These are phyloP conservation scores for Ceratotherium simum DNA, from an alignment of 2,113 vertebrate genomes.

Conservation along the genomic window DNA sequence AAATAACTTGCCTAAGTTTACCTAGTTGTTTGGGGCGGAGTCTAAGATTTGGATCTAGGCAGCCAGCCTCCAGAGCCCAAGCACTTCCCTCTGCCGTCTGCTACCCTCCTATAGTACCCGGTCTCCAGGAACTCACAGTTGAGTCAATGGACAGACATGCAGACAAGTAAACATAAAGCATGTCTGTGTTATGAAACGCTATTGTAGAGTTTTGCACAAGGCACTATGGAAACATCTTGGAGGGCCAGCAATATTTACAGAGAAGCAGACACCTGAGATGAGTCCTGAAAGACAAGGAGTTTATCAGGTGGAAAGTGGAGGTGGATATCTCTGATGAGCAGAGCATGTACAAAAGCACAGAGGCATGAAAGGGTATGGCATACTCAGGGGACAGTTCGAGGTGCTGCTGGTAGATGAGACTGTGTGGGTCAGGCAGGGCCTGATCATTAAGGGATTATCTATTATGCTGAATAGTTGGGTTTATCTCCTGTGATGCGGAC, in stretches of 20 bases:
- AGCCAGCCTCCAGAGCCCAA: too few relatives aligned
- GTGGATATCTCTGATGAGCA: not conserved
- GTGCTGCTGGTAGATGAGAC: not conserved
- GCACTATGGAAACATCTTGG: not conserved
- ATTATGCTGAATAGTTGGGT: not conserved
- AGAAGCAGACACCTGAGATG: not conserved
- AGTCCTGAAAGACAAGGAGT: not conserved
- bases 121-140: not conserved
- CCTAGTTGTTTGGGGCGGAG: not conserved
- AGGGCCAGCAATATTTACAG: not conserved
- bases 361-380: fast-evolving
- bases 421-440: not conserved
- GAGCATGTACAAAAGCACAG: not conserved
- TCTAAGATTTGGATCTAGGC: not conserved
- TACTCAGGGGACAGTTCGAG: not conserved
- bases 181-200: not conserved
- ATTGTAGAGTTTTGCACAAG: not conserved
- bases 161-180: not conserved
- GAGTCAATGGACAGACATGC: not conserved
- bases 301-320: not conserved
- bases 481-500: not conserved
- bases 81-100: not conserved
- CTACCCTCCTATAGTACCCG: not conserved
- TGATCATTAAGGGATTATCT: not conserved
- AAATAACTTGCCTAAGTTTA: not conserved